Evolutionary conservation across 2,888 invertebrate species (phyloP).

Genomic region (Caenorhabditis virilis): DNA sequence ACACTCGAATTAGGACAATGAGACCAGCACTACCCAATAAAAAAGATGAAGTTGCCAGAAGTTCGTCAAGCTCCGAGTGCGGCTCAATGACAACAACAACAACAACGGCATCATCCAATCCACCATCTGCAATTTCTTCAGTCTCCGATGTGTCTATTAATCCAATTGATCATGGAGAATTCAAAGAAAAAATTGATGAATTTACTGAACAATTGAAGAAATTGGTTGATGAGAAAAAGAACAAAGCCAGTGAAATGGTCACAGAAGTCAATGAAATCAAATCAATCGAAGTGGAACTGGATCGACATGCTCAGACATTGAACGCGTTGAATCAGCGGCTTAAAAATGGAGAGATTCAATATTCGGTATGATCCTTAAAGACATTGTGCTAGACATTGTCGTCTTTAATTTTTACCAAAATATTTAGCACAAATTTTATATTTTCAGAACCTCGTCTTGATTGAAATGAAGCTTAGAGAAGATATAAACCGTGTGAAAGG

Average conservation of each 20-base stretch:
- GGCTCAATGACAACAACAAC: slow-evolving; percentile 5
- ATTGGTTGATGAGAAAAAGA: slow-evolving; percentile 31
- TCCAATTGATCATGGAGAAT: slow-evolving; percentile 13
- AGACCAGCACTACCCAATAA: no score
- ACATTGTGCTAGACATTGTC: no score
- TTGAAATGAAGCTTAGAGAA: not conserved
- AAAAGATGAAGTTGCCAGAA: slow-evolving; percentile 3
- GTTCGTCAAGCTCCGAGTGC: no score
- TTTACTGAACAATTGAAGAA: slow-evolving; percentile 13
- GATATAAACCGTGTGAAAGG: no score
- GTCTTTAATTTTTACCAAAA: not conserved
- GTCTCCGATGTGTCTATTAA: not conserved
- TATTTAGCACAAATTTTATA: no score
- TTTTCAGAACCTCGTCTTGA: not conserved
- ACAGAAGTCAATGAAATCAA: slow-evolving; percentile 42
- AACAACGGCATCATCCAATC: not conserved
- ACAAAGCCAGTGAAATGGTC: slow-evolving; percentile 22
- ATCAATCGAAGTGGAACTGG: slow-evolving; percentile 40
- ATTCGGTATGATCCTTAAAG: no score
- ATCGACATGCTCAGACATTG: slow-evolving; percentile 29
- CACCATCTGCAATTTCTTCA: not conserved
- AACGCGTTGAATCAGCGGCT: slow-evolving; percentile 25
- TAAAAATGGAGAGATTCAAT: slow-evolving; percentile 27
- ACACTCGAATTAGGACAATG: slow-evolving; percentile 26
- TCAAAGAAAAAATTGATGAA: slow-evolving; percentile 21